Evolutionary conservation across 2,113 vertebrate species (phyloP).

Genomic region (Progne subis): DNA sequence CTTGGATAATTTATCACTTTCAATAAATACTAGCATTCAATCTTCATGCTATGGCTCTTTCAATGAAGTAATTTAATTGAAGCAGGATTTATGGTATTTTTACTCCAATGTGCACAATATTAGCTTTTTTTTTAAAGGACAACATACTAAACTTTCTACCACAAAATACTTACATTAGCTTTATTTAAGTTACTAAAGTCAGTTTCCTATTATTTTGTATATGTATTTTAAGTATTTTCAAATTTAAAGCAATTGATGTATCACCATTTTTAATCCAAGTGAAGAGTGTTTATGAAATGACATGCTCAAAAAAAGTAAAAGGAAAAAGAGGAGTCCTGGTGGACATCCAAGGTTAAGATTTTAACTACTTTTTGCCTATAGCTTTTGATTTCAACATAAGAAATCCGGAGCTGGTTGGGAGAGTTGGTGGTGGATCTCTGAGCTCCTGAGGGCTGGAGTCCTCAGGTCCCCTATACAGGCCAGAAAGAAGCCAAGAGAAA

Average conservation of each 20-base stretch:
- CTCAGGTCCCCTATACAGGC: neutral
- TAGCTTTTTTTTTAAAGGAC: neutral
- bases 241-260: neutral
- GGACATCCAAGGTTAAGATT: neutral
- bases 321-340: neutral
- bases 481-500: neutral
- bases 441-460: accelerated
- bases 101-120: neutral
- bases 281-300: neutral
- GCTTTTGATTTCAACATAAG: neutral
- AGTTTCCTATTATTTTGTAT: neutral
- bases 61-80: neutral
- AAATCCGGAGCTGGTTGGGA: neutral
- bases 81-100: neutral
- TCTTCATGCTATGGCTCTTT: neutral
- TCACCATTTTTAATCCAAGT: neutral
- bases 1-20: slow-evolving; percentile 40
- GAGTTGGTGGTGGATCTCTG: neutral
- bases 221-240: neutral
- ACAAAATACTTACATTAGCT: neutral
- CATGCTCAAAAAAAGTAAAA: neutral
- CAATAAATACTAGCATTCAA: slow-evolving; percentile 16
- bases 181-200: neutral
- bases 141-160: neutral
- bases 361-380: neutral